Conservation (phyloP, 2,888 invertebrate genomes). For the Frankliniella intonsa region DNA sequence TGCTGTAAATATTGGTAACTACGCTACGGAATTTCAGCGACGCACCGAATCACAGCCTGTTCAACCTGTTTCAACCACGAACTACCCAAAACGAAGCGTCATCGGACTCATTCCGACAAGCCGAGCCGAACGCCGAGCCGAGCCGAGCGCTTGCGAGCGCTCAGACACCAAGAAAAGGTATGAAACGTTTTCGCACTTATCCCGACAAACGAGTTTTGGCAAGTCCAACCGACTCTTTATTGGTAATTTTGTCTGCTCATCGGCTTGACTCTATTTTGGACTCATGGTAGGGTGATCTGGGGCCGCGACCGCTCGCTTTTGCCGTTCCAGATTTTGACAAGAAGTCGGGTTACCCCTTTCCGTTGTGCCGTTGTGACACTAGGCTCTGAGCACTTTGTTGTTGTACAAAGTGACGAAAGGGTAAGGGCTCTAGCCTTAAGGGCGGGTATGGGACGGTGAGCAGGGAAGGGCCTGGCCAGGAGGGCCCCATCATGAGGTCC, state of each 20-base stretch:
- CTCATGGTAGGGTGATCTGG: not conserved
- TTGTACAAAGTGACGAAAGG: not conserved
- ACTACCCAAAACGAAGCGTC: conserved; percentile 1
- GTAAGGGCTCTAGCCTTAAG: not conserved
- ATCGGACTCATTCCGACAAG: not conserved
- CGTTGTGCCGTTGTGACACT: not conserved
- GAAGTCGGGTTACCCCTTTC: not conserved
- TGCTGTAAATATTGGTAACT: not conserved
- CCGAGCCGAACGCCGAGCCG: conserved; percentile 1
- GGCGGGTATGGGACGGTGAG: not conserved
- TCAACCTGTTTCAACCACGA: not conserved
- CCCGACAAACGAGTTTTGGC: not conserved
- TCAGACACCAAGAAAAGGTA: conserved; percentile 19
- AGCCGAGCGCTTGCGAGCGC: conserved; percentile 9
- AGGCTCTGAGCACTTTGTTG: not conserved
- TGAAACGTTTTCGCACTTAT: not conserved
- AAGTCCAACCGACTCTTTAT: not conserved
- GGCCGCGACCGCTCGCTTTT: not conserved
- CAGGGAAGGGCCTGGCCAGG: not conserved
- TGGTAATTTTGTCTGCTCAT: not conserved
- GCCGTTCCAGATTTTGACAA: conserved; percentile 14
- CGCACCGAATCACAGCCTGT: not conserved
- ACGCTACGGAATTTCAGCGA: not conserved
- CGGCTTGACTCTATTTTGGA: not conserved
- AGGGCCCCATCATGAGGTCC: conserved; percentile 18